Evolutionary conservation across 2,888 invertebrate genomes (phyloP), one percentile per base, ranked within the genome.

Genomic region (Biston stratarius): DNA sequence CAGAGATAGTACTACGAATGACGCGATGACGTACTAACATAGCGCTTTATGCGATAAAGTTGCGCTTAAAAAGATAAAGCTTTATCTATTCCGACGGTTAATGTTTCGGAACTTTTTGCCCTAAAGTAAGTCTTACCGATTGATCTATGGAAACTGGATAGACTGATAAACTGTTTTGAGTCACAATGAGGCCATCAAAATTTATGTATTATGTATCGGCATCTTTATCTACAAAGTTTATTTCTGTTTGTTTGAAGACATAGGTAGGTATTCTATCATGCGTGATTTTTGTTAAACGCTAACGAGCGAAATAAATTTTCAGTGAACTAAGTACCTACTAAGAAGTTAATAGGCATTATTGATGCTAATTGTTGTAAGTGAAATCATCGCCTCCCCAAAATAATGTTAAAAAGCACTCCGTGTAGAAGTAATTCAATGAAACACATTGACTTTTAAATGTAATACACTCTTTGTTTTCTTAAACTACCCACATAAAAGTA

Each of bases 401-500:
- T 77, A 85, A 87, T 86, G 85, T 82, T 84, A 82, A 85, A 85
- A 85, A 73, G 80, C 76, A 83, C 81, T 83, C 76, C 79, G 79
- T 77, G 79, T 76, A 57, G 45, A 75, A 73, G 79, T 86, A 90
- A 90, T 87, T 88, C 84, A 85, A 86, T 83, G 83, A 79, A 79
- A 76, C 80, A 80, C 86, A 88, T 89, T 89, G 86, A 89, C 84
- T 87, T 89, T 89, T 85, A 88, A 88, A 89, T 89, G 87, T 83
- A 83, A 85, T 83, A 79, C 74, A 77, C 76, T 84, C 82, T 84
- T 85, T 85, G 85, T 86, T 83, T 84, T 83, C 79, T 82, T 77
- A 77, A 83, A 79, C 76, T 78, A 78, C 75, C 77, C 71, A 69
- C 71, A 73, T 77, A 73, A 81, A 78, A 64, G 74, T 72, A 74